Conservation (phyloP, 1,140 invertebrate species). For the Caenorhabditis briggsae region DNA sequence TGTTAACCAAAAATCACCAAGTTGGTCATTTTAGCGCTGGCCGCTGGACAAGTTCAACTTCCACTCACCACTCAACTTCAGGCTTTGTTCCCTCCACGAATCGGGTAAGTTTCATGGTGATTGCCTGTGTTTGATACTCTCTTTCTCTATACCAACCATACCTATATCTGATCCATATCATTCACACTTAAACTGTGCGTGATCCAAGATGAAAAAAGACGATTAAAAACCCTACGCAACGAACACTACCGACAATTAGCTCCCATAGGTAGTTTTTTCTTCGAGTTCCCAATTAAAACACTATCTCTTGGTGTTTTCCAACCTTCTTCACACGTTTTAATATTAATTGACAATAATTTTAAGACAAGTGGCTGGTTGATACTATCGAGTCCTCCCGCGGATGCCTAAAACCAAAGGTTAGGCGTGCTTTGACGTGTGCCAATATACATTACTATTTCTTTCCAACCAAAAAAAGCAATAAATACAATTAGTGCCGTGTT, state of each 20-base stretch:
- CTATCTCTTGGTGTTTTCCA: background rate
- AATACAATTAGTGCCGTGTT: conserved; percentile 49
- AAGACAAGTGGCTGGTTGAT: conserved; percentile 53
- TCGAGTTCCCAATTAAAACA: conserved; percentile 5
- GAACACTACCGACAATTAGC: background rate
- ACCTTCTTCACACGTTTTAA: conserved; percentile 43
- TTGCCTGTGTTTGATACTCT: conserved; percentile 49
- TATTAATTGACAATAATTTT: conserved; percentile 39
- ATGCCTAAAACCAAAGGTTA: conserved; percentile 51
- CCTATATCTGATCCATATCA: conserved; percentile 10
- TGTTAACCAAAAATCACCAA: conserved; percentile 47
- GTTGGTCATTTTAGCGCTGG: conserved; percentile 67
- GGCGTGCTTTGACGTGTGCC: conserved; percentile 52
- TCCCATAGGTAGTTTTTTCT: background rate
- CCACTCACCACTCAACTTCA: conserved; percentile 70
- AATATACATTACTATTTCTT: conserved; percentile 32
- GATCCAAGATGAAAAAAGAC: too few relatives aligned
- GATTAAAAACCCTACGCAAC: too few relatives aligned
- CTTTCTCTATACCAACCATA: background rate
- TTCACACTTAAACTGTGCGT: conserved; percentile 21
- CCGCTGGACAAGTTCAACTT: conserved; percentile 60
- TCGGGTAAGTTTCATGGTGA: conserved; percentile 66
- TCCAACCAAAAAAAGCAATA: conserved; percentile 38
- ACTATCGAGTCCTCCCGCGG: conserved; percentile 17
- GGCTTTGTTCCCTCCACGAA: conserved; percentile 67